Evolutionary conservation across 2,797 vertebrate genomes (phyloP), one percentile per base, ranked within the genome.

Genomic region (Botia almorhae): DNA sequence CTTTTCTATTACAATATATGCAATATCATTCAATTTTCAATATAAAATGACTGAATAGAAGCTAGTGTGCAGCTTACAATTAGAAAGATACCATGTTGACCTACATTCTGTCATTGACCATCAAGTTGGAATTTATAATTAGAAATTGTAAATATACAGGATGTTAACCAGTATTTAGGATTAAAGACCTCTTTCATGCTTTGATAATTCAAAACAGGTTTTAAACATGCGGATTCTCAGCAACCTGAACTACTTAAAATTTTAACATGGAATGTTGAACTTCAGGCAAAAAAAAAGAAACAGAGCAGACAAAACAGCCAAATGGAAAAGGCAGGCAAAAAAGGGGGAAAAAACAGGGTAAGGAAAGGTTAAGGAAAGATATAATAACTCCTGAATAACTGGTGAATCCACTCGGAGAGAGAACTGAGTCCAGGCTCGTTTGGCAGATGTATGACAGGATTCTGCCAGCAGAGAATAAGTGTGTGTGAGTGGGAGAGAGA

Each of bases 371-470:
- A 26, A 26, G 23, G 23, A 26, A 73, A 73, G 6, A 75, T 19
- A 78, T 36, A 68, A 85, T 13, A 58, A 83, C 50, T 13, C 70
- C 23, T 26, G 23, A 26, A 26, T 26, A 26, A 26, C 4, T 33
- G 61, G 46, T 12, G 23, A 67, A 43, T 17, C 46, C 60, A 74
- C 51, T 33, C 71, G 19, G 68, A 14, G 17, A 53, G 7, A 51
- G 64, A 64, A 43, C 36, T 23, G 2, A 13, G 21, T 74, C 21
- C 69, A 56, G 69, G 56, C 51, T 51, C 61, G 39, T 65, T 74
- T 67, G 80, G 73, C 71, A 69, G 70, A 81, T 71, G 73, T 19
- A 70, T 74, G 58, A 81, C 67, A 79, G 69, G 72, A 53, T 81
- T 51, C 81, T 83, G 75, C 81, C 78, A 83, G 58, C n/a, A 79